phyloP scores from a whole-genome alignment of 2,113 vertebrate genomes.

The Petrocephalus microphthalmus region DNA sequence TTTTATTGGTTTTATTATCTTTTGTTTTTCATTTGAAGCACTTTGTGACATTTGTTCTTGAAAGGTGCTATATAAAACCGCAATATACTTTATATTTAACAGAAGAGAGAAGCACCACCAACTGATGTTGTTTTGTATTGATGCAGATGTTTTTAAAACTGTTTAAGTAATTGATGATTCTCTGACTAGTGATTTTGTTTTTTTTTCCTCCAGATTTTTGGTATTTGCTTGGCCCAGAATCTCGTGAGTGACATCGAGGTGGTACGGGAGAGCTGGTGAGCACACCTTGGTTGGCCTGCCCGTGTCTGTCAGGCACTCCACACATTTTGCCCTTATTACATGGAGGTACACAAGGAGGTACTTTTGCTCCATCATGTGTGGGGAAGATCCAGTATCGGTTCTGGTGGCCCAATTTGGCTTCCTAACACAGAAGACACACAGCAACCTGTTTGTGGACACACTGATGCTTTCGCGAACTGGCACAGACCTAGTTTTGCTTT shows the following conservation, averaged over 20 bases:
- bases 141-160: neutral
- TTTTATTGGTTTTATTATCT: neutral
- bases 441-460: neutral
- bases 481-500: neutral
- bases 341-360: neutral
- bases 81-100: neutral
- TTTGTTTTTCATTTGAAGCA: neutral
- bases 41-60: neutral
- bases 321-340: neutral
- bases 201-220: conserved; percentile 76
- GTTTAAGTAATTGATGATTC: neutral
- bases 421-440: neutral
- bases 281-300: neutral
- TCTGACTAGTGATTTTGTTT: neutral
- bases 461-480: neutral
- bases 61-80: neutral
- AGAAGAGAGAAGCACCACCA: neutral
- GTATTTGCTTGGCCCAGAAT: conserved; percentile 97
- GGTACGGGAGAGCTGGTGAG: conserved; percentile 94
- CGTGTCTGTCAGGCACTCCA: neutral
- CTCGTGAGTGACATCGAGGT: conserved; percentile 96
- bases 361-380: neutral
- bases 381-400: neutral
- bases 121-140: neutral
- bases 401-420: neutral